Base-by-base conservation (phyloP, 2,113 vertebrate species). In the Phaetusa simplex region DNA sequence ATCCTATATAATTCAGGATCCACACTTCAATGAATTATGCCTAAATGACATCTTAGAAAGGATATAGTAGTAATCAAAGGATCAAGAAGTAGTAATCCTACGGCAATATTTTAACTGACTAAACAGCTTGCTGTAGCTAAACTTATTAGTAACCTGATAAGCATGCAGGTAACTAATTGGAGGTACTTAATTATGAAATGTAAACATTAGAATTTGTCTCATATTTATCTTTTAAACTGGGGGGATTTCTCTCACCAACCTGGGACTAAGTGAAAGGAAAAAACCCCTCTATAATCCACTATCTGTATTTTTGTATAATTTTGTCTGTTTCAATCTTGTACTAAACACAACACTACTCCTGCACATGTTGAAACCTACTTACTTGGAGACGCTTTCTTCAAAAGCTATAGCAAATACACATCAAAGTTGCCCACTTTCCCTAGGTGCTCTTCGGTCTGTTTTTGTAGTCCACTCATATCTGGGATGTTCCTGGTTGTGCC, bases 111-210 rank as follows among this genome's bases (percentile, higher is more conserved):
- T 89, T 96, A 82, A 74, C 80, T 84, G 77, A 32, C 83, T 95
- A 82, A 95, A 81, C 69, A 88, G 82, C 55, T 73, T 92, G 65
- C 76, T 92, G 73, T 79, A 91, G 56, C 79, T 86, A 83, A 91
- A 94, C 87, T 96, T 94, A 95, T 93, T 96, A 96, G 67, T 93
- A 67, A 92, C 55, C 40, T 53, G 93, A 93, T 96, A 95, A 94
- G 71, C 64, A 5, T 88, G 72, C 78, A 90, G 79, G 76, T 94
- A 93, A 93, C 88, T 94, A 95, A 93, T 95, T 90, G 55, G 62
- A 78, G 67, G 71, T 86, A 92, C 29, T 93, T 94, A 94, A 97
- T 92, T 83, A 90, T 81, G 16, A 88, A 94, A 70, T 43, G 90
- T 81, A 94, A 97, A 94, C 71, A 78, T 78, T 47, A 52, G 53